These are phyloP conservation scores for Semaprochilodus insignis DNA, from an alignment of 2,797 vertebrate genomes.

Conservation along the genomic window DNA sequence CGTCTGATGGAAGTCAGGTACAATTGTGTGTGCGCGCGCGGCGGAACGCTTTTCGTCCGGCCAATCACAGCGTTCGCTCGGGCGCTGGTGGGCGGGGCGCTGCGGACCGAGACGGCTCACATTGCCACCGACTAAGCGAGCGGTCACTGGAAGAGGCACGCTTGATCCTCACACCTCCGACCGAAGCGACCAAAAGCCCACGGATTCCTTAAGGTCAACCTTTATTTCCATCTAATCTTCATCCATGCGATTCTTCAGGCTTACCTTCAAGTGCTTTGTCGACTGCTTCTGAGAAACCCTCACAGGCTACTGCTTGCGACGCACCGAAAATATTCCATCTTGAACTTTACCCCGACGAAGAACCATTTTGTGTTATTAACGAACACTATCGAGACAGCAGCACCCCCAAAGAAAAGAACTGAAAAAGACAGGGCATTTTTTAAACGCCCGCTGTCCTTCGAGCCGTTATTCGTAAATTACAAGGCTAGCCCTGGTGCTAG, in stretches of 20 bases:
- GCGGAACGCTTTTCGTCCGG: conserved; percentile 50
- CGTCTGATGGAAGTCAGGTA: conserved; percentile 19
- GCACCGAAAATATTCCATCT: conserved; percentile 73
- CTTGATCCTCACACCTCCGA: conserved; percentile 63
- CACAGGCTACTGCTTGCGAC: conserved; percentile 72
- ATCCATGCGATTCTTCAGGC: conserved; percentile 91
- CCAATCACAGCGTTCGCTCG: conserved; percentile 68
- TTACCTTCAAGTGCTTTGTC: conserved; percentile 91
- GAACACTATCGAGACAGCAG: conserved; percentile 59
- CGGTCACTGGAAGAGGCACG: conserved; percentile 33
- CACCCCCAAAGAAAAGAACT: conserved; percentile 39
- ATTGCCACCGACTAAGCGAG: conserved; percentile 49
- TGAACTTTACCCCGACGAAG: conserved; percentile 62
- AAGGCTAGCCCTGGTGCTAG: conserved; percentile 47
- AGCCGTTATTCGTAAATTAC: conserved; percentile 43
- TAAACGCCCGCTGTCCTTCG: conserved; percentile 19
- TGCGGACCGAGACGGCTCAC: conserved; percentile 59
- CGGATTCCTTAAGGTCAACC: conserved; percentile 62
- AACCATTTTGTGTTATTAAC: conserved; percentile 52
- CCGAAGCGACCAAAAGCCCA: conserved; percentile 40
- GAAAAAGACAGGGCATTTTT: conserved; percentile 24
- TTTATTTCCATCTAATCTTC: conserved; percentile 77
- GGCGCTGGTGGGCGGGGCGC: conserved; percentile 50
- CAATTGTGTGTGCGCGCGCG: too few species aligned
- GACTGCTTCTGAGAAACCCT: conserved; percentile 85